These are phyloP conservation scores for Leucoraja erinaceus DNA, from an alignment of 2,113 vertebrate species.

Conservation along the genomic window DNA sequence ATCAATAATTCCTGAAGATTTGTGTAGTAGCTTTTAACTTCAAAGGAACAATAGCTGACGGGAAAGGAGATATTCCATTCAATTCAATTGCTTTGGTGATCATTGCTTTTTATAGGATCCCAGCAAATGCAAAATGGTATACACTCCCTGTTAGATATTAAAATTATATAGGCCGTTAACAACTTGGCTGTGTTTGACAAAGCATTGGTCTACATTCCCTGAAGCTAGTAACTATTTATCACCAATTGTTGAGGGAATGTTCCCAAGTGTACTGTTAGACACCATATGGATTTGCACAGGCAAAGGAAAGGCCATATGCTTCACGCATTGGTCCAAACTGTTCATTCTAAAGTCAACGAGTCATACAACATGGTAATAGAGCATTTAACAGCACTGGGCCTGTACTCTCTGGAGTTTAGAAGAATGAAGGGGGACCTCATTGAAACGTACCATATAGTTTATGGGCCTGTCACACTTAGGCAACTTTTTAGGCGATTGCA, in stretches of 20 bases:
- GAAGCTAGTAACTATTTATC: not conserved
- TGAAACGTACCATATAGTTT: no score
- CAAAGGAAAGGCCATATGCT: not conserved
- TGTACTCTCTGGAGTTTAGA: no score
- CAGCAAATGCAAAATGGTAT: not conserved
- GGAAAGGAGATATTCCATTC: not conserved
- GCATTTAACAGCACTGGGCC: no score
- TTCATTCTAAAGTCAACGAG: no score
- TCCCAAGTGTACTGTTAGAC: not conserved
- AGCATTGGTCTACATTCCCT: not conserved
- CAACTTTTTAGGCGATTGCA: no score
- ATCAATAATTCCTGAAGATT: not conserved
- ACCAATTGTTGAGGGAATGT: not conserved
- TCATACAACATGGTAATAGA: no score
- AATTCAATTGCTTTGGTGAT: not conserved
- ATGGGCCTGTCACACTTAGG: no score
- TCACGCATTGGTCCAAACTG: not conserved
- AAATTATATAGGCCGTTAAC: not conserved
- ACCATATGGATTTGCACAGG: slow-evolving; percentile 1
- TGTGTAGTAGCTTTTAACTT: not conserved
- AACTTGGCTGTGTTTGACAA: slow-evolving; percentile 22
- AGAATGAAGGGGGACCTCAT: no score
- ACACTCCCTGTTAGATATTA: not conserved
- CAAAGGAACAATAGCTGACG: not conserved
- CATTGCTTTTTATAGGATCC: not conserved